Evolutionary conservation across 1,140 invertebrate species (phyloP).

Genomic region (Solen grandis): DNA sequence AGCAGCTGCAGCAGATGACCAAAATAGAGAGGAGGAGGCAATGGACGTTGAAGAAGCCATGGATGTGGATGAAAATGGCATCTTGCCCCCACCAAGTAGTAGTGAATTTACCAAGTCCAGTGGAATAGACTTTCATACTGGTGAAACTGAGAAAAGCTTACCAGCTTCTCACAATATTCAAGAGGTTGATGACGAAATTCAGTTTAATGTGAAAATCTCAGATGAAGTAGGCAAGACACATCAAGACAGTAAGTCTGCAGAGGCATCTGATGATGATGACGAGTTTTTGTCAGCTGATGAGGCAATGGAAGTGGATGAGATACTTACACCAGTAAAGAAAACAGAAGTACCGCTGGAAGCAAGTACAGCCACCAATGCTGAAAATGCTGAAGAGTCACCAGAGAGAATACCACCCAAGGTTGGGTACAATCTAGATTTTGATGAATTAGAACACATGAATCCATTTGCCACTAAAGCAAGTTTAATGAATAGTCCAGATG

Average conservation of each 20-base stretch:
- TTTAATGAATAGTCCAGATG: slow-evolving; percentile 44
- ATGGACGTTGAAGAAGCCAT: slow-evolving; percentile 43
- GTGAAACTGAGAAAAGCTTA: too few relatives aligned
- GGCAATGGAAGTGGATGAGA: slow-evolving; percentile 37
- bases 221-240: slow-evolving; percentile 1
- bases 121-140: too few relatives aligned
- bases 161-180: too few relatives aligned
- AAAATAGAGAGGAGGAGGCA: slow-evolving; percentile 6
- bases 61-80: slow-evolving; percentile 43
- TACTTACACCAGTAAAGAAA: slow-evolving; percentile 2
- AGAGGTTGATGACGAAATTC: slow-evolving; percentile 44
- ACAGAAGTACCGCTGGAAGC: background rate
- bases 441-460: slow-evolving; percentile 36
- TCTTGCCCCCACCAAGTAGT: too few relatives aligned
- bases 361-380: background rate
- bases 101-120: too few relatives aligned
- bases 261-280: slow-evolving; percentile 31
- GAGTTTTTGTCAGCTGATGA: slow-evolving; percentile 52
- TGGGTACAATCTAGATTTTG: slow-evolving; percentile 48
- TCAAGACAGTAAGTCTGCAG: too few relatives aligned
- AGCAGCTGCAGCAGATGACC: background rate
- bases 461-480: slow-evolving; percentile 44
- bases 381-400: slow-evolving; percentile 19
- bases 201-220: slow-evolving; percentile 1
- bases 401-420: slow-evolving; percentile 38